phyloP scores from a whole-genome alignment of 2,888 invertebrate genomes.

The Metellina segmentata region DNA sequence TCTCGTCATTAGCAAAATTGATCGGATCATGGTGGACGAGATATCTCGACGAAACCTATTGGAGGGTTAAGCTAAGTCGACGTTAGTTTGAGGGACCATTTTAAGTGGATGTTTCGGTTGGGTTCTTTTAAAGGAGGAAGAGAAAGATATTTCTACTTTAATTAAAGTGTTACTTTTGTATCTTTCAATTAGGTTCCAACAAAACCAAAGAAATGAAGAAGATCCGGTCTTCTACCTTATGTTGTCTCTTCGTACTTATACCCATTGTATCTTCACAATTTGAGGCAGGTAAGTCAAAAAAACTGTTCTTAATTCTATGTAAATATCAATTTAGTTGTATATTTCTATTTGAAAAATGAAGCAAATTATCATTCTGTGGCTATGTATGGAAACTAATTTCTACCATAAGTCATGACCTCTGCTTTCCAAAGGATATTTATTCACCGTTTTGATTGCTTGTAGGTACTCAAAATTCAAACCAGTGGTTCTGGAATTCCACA shows the following conservation, averaged over 20 bases:
- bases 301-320: neutral
- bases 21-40: no score
- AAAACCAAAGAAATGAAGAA: constrained; percentile 42
- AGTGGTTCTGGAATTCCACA: constrained; percentile 73
- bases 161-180: neutral
- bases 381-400: no score
- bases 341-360: neutral
- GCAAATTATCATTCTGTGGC: neutral
- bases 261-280: neutral
- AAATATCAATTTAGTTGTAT: neutral
- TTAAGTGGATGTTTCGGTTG: no score
- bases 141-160: no score
- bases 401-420: no score
- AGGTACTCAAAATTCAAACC: constrained; percentile 30
- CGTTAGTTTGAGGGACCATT: no score
- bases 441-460: neutral
- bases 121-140: no score
- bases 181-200: neutral
- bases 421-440: neutral
- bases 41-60: no score
- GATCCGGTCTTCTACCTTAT: neutral
- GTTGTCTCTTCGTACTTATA: constrained; percentile 3
- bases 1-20: no score
- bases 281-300: constrained; percentile 24
- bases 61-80: no score